A percentile compares a stretch with the other conserved stretches of the same genome.
phyloP scores from a whole-genome alignment of 2,797 vertebrate species.

The Amphiprion clarkii region DNA sequence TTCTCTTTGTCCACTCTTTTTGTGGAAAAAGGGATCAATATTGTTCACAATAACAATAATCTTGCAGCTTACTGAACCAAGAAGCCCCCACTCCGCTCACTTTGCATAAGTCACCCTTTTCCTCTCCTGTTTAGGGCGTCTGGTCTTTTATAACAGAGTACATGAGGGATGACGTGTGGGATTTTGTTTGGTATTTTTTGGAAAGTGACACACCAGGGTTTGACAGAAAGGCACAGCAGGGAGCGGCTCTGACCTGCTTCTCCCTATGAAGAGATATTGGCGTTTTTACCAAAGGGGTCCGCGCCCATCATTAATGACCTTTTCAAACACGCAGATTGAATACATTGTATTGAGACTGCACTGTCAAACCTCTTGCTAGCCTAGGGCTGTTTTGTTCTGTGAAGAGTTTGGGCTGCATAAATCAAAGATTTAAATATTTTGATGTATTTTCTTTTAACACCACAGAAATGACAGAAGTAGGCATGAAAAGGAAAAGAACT shows the following conservation, averaged over 20 bases:
- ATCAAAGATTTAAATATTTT: constrained; percentile 76
- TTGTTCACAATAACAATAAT: constrained; percentile 34
- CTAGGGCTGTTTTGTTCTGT: constrained; percentile 68
- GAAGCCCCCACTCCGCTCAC: constrained; percentile 22
- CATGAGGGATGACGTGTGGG: constrained; percentile 60
- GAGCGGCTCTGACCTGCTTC: constrained; percentile 58
- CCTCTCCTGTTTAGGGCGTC: constrained; percentile 37
- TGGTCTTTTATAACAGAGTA: constrained; percentile 57
- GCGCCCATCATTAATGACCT: constrained; percentile 84
- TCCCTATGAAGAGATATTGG: constrained; percentile 78
- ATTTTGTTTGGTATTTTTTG: constrained; percentile 71
- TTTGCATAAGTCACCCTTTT: constrained; percentile 58
- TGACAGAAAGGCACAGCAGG: constrained; percentile 74
- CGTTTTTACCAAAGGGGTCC: constrained; percentile 78
- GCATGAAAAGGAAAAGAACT: constrained; percentile 29
- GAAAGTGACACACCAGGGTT: constrained; percentile 61
- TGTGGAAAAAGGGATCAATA: constrained; percentile 20
- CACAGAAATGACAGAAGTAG: constrained; percentile 23
- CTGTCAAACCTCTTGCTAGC: constrained; percentile 68
- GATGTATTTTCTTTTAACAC: constrained; percentile 58
- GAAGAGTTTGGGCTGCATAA: constrained; percentile 66
- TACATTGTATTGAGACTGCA: constrained; percentile 69
- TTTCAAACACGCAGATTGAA: constrained; percentile 79
- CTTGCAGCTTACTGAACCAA: constrained; percentile 22
- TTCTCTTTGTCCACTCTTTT: constrained; percentile 9